A percentile compares a stretch with the other conserved stretches of the same genome.
Evolutionary conservation across 2,888 invertebrate genomes (phyloP).

Genomic region (Panorpa germanica): DNA sequence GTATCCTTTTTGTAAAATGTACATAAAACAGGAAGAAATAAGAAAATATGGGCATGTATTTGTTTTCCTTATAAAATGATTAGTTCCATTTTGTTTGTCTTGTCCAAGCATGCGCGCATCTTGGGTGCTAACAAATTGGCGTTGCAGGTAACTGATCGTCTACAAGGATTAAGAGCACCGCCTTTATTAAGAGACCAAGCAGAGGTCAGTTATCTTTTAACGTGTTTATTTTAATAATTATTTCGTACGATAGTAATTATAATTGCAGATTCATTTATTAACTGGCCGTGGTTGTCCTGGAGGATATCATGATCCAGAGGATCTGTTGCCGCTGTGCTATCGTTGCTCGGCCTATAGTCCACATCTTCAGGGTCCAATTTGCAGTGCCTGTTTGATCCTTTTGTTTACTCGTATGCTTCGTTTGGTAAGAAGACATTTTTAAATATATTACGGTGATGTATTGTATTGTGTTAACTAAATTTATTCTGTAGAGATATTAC

Average conservation of each 20-base stretch:
- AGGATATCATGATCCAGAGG: conserved; percentile 76
- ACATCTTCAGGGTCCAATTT: conserved; percentile 52
- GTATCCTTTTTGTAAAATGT: conserved; percentile 26
- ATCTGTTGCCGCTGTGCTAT: conserved; percentile 83
- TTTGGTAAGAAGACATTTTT: too few species aligned
- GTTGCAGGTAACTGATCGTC: conserved; percentile 71
- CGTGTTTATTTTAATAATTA: conserved; percentile 6
- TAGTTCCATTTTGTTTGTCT: conserved; percentile 57
- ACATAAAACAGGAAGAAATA: neutral
- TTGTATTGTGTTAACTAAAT: conserved; percentile 7
- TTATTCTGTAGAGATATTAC: conserved; percentile 59
- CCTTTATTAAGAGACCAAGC: conserved; percentile 58
- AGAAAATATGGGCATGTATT: neutral
- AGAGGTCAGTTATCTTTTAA: conserved; percentile 28
- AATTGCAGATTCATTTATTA: conserved; percentile 23
- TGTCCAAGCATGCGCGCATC: conserved; percentile 84
- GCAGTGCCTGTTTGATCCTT: conserved; percentile 86
- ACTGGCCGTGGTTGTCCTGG: conserved; percentile 31
- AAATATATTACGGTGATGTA: neutral
- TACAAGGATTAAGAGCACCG: conserved; percentile 66
- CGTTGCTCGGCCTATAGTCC: conserved; percentile 90
- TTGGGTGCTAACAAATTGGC: conserved; percentile 81
- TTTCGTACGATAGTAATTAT: conserved; percentile 6
- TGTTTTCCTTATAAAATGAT: too few species aligned
- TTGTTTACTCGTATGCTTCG: too few species aligned